Conservation (phyloP, 1,140 invertebrate species). For the Calliopsis andreniformis region DNA sequence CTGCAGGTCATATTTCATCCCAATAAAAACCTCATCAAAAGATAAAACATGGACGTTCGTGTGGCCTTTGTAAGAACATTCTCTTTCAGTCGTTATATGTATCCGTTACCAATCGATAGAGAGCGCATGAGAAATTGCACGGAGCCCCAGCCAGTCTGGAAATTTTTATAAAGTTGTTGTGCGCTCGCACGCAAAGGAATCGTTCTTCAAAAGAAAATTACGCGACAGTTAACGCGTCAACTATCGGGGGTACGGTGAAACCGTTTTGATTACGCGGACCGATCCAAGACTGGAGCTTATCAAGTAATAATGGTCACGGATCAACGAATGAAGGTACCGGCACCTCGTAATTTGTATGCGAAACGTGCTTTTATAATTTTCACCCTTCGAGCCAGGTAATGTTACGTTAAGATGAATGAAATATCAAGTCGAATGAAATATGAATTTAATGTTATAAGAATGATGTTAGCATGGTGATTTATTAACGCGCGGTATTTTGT, state of each 20-base stretch:
- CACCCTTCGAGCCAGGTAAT: background rate
- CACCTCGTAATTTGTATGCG: constrained; percentile 26
- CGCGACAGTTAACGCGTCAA: constrained; percentile 35
- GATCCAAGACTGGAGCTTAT: constrained; percentile 25
- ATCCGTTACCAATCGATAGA: constrained; percentile 21
- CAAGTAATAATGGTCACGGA: background rate
- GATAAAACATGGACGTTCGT: background rate
- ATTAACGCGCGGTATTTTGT: constrained; percentile 3
- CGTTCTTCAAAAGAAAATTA: constrained; percentile 47
- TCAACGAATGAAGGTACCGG: background rate
- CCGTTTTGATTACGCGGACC: constrained; percentile 26
- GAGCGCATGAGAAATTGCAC: constrained; percentile 29
- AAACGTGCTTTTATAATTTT: constrained; percentile 15
- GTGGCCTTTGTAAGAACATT: background rate
- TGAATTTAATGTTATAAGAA: background rate
- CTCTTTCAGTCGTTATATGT: background rate
- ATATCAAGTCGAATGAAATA: constrained; percentile 3
- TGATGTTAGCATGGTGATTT: constrained; percentile 15
- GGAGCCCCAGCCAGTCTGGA: background rate
- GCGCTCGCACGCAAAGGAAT: constrained; percentile 21
- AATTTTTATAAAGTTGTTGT: constrained; percentile 37
- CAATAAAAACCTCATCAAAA: background rate
- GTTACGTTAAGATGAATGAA: background rate
- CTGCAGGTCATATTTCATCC: background rate
- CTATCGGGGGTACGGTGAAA: background rate